Percentiles rank a stretch among this genome's conserved stretches.
phyloP scores from a whole-genome alignment of 2,888 invertebrate genomes.

The Lasiommata megera region DNA sequence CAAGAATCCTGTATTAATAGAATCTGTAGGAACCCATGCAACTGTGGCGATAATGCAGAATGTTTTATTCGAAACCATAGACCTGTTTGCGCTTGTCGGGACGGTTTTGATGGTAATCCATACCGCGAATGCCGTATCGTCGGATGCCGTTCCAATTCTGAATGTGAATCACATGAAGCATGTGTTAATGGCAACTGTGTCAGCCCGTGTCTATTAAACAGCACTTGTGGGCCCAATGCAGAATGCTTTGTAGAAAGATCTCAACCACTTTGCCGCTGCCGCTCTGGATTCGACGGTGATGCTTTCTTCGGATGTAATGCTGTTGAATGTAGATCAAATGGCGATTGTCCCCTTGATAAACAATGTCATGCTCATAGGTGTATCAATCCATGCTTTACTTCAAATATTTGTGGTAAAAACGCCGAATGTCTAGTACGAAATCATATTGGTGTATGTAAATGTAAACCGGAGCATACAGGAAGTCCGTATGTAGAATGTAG shows the following conservation, averaged over 20 bases:
- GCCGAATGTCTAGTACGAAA: constrained; percentile 91
- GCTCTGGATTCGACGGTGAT: constrained; percentile 90
- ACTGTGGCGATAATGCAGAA: constrained; percentile 91
- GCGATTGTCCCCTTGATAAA: constrained; percentile 92
- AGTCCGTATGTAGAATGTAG: constrained; percentile 92
- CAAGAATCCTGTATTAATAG: constrained; percentile 92
- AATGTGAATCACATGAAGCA: constrained; percentile 91
- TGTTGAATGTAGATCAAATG: constrained; percentile 92
- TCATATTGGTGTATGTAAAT: constrained; percentile 92
- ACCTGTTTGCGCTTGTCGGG: constrained; percentile 91
- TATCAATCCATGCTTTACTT: constrained; percentile 90
- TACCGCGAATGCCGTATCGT: constrained; percentile 89
- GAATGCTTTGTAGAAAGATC: constrained; percentile 90
- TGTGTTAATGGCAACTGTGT: constrained; percentile 93
- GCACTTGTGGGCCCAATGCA: constrained; percentile 90
- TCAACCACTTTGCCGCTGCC: constrained; percentile 89
- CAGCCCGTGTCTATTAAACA: constrained; percentile 90
- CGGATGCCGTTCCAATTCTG: constrained; percentile 91
- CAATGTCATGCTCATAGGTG: constrained; percentile 93
- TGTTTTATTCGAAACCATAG: constrained; percentile 92
- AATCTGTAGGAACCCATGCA: constrained; percentile 92
- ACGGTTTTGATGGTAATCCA: constrained; percentile 93
- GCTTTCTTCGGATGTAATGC: constrained; percentile 87
- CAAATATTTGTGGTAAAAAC: constrained; percentile 87
- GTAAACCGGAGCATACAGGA: constrained; percentile 87